Evolutionary conservation across 2,888 invertebrate species (phyloP).

Genomic region (Alcis repandata): DNA sequence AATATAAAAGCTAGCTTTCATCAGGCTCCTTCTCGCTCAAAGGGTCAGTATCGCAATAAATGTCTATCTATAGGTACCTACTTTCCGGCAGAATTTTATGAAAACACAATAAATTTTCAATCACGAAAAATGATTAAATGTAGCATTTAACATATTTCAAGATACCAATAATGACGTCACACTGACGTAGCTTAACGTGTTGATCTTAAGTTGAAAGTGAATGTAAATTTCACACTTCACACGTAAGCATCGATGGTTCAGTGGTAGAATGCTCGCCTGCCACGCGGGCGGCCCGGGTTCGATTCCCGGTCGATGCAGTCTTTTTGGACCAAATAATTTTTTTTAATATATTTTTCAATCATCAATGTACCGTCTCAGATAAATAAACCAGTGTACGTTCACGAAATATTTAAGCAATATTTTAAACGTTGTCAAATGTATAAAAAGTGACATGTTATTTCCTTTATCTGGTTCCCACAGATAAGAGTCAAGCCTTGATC

Average conservation of each 20-base stretch:
- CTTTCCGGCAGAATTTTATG: no score
- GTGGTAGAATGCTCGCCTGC: slow-evolving; percentile 87
- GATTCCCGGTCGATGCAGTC: slow-evolving; percentile 86
- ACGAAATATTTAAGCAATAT: no score
- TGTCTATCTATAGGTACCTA: no score
- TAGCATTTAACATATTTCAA: no score
- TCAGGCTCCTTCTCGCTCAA: no score
- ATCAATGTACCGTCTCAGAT: no score
- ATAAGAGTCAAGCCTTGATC: background rate
- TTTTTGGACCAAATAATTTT: slow-evolving; percentile 48
- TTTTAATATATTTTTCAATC: background rate
- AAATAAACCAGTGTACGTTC: no score
- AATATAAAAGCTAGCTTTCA: no score
- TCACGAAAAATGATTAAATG: no score
- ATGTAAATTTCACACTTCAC: rapidly evolving
- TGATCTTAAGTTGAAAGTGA: background rate
- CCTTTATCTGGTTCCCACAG: background rate
- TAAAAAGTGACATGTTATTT: slow-evolving; percentile 8
- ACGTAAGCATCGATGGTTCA: slow-evolving; percentile 81
- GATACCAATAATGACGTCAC: background rate
- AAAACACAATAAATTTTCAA: no score
- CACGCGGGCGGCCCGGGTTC: slow-evolving; percentile 88
- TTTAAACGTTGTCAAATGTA: background rate
- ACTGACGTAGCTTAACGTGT: background rate
- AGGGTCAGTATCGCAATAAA: no score